These are phyloP conservation scores for Dasysyrphus albostriatus DNA, from an alignment of 2,888 invertebrate species.

Conservation along the genomic window DNA sequence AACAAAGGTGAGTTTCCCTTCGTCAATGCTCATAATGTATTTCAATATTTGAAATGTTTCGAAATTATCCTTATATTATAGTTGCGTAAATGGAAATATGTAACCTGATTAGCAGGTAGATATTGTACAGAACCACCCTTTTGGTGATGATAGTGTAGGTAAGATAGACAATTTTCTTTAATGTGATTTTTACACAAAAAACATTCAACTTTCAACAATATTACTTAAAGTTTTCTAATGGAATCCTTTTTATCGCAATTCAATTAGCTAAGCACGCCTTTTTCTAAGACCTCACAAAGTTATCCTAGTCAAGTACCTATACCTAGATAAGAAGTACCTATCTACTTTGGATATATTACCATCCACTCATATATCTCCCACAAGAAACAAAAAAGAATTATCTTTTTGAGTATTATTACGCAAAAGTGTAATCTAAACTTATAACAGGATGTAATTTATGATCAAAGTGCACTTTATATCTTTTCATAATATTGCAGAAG, in stretches of 20 bases:
- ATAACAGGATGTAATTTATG: slow-evolving; percentile 58
- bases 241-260: slow-evolving; percentile 29
- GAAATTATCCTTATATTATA: neutral
- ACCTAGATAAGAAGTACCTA: neutral
- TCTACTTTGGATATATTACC: slow-evolving; percentile 18
- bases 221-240: slow-evolving; percentile 14
- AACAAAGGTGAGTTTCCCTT: neutral
- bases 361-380: neutral
- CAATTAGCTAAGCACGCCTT: slow-evolving; percentile 15
- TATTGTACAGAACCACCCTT: neutral
- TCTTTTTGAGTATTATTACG: slow-evolving; percentile 48
- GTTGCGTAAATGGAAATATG: neutral
- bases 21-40: neutral
- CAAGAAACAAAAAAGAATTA: slow-evolving; percentile 18
- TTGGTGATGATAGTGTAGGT: neutral
- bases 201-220: neutral
- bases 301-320: neutral
- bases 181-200: neutral
- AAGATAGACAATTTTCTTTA: neutral
- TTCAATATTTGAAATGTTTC: neutral
- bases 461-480: slow-evolving; percentile 64
- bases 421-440: slow-evolving; percentile 46
- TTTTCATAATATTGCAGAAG: slow-evolving; percentile 25
- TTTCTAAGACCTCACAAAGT: slow-evolving; percentile 17
- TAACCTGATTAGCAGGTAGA: neutral